Base-by-base conservation (phyloP, 2,888 invertebrate species). In the Arge pagana region DNA sequence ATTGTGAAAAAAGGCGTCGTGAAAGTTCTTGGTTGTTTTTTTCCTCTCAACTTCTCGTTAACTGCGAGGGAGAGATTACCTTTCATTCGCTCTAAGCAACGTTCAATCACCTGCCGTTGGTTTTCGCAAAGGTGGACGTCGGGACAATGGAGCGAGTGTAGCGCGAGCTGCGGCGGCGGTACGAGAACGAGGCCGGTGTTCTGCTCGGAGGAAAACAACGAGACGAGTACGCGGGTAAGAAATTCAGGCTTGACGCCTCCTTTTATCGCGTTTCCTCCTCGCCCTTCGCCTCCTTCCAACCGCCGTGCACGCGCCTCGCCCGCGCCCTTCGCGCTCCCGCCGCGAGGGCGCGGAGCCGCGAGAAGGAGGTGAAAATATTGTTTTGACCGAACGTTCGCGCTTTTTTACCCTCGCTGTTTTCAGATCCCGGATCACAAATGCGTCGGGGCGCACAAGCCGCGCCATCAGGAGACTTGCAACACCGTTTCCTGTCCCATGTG, bases 71-170 rank as follows among this genome's bases (percentile, higher is more conserved):
- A n/a, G n/a, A n/a, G n/a, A n/a, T n/a, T n/a, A n/a, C n/a, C n/a
- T n/a, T n/a, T n/a, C n/a, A n/a, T n/a, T n/a, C n/a, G n/a, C n/a
- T n/a, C n/a, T n/a, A n/a, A n/a, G n/a, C n/a, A n/a, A n/a, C n/a
- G 19, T 40, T 24, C 15, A 6, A 15, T 4, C 15, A 15, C 15
- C 40, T 42, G 10, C 36, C 51, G n/a, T n/a, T n/a, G n/a, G n/a
- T n/a, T n/a, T 61, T 59, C 70, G 75, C 70, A 43, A 78, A 95
- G 94, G 72, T 96, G 95, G 95, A 85, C 89, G 68, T 85, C 87
- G 18, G 89, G 89, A 48, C 91, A 93, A 60, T 96, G 96, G 96
- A 89, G 90, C 40, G 80, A 85, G 10, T 96, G 96, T 79, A 90
- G 90, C 60, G 86, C 84, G 21, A 86, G 86, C 18, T 96, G 96